Evolutionary conservation across 1,140 invertebrate species (phyloP).

Genomic region (Hydropsyche tenuis): DNA sequence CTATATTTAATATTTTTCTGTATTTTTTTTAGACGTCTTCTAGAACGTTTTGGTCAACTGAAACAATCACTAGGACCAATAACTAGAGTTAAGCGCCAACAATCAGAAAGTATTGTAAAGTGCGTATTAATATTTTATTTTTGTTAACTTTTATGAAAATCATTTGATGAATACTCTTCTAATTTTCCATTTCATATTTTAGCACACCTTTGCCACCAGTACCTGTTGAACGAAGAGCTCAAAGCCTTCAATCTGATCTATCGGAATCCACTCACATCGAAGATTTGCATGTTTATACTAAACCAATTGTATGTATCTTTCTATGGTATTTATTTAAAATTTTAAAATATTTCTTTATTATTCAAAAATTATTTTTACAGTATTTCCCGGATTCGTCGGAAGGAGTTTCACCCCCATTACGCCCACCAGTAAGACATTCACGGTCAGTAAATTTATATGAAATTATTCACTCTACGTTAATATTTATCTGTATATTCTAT

Average conservation of each 20-base stretch:
- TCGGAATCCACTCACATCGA: conserved; percentile 53
- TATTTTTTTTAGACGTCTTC: conserved; percentile 64
- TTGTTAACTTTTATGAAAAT: neutral
- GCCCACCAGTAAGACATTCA: conserved; percentile 42
- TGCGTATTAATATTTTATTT: conserved; percentile 50
- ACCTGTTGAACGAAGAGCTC: conserved; percentile 59
- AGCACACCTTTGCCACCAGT: conserved; percentile 56
- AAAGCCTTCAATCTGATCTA: conserved; percentile 57
- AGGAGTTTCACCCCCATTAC: conserved; percentile 34
- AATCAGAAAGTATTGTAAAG: conserved; percentile 80
- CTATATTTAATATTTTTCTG: neutral
- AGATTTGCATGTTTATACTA: conserved; percentile 60
- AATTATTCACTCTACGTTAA: no score
- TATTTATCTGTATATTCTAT: no score
- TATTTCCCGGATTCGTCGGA: conserved; percentile 45
- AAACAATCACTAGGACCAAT: conserved; percentile 73
- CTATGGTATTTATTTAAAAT: neutral
- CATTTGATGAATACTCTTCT: neutral
- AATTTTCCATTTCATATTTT: conserved; percentile 47
- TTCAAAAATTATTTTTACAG: conserved; percentile 32
- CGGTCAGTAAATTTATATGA: conserved; percentile 35
- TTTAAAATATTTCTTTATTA: neutral
- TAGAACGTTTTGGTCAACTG: conserved; percentile 84
- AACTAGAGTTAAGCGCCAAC: conserved; percentile 68
- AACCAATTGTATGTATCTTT: conserved; percentile 58